phyloP scores from a whole-genome alignment of 2,888 invertebrate genomes.

The Limnephilus rhombicus region DNA sequence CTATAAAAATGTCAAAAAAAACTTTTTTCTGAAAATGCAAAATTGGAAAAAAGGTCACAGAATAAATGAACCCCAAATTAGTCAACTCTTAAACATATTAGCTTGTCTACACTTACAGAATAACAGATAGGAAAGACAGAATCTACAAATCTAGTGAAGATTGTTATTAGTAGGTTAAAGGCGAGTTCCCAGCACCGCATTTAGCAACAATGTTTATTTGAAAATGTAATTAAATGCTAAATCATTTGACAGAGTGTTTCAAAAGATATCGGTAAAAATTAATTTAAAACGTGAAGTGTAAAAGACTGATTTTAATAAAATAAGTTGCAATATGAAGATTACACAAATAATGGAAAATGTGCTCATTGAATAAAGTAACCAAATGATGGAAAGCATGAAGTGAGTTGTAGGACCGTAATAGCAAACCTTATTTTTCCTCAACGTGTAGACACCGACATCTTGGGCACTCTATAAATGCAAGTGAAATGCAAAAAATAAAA shows the following conservation, averaged over 20 bases:
- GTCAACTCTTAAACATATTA: not conserved
- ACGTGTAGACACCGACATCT: constrained; percentile 65
- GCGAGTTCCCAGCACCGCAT: not conserved
- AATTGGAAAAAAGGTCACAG: not conserved
- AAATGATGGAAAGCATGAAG: not conserved
- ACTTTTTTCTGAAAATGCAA: not conserved
- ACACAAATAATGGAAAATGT: not conserved
- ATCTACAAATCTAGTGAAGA: not conserved
- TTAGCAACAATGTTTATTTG: not conserved
- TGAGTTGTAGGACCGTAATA: not conserved
- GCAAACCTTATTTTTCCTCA: constrained; percentile 65
- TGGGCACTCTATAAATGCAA: constrained; percentile 64
- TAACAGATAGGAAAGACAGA: not conserved
- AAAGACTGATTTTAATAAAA: not conserved
- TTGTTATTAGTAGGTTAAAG: not conserved
- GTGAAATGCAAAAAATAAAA: constrained; percentile 67
- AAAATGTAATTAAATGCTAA: not conserved
- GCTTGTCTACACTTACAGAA: not conserved
- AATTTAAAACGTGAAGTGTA: not conserved
- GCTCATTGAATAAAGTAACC: not conserved
- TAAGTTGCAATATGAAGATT: not conserved
- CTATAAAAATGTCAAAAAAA: no score
- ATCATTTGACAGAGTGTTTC: constrained; percentile 4
- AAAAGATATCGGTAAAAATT: not conserved
- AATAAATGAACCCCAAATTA: not conserved